These are phyloP conservation scores for Ophthalmotilapia sp. DNA, from an alignment of 2,113 vertebrate genomes.

Conservation along the genomic window DNA sequence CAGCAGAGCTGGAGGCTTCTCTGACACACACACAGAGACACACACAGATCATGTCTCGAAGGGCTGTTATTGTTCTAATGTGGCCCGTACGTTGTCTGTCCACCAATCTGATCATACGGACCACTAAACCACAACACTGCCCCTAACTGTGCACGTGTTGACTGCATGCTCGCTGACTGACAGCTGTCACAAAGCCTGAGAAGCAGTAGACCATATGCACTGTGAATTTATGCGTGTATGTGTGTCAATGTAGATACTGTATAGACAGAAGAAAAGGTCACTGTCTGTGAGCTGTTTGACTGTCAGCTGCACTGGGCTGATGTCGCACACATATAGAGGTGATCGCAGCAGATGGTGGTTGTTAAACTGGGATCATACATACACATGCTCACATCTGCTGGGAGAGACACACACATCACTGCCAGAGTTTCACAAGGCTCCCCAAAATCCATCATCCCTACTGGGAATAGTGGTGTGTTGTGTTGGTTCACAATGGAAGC, in stretches of 20 bases:
- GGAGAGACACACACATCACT: not conserved
- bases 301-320: slow-evolving; percentile 19
- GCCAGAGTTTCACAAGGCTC: not conserved
- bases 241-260: not conserved
- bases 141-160: slow-evolving; percentile 13
- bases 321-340: not conserved
- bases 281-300: slow-evolving; percentile 31
- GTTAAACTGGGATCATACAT: slow-evolving; percentile 9
- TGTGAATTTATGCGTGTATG: not conserved
- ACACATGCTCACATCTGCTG: slow-evolving; percentile 9
- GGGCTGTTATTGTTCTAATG: slow-evolving; percentile 48
- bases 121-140: slow-evolving; percentile 63
- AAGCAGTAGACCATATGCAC: slow-evolving; percentile 12
- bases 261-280: slow-evolving; percentile 51
- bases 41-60: slow-evolving; percentile 28
- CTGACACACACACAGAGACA: not conserved
- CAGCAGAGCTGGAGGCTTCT: slow-evolving; percentile 14
- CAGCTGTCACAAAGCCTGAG: slow-evolving; percentile 54
- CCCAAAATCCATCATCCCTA: not conserved
- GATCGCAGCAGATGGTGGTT: slow-evolving; percentile 39
- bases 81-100: slow-evolving; percentile 37
- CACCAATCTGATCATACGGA: slow-evolving; percentile 67
- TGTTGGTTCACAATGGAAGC: not conserved
- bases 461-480: not conserved
- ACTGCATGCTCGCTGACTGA: slow-evolving; percentile 28